Evolutionary conservation across 23 tunicate species (phyloP).

Genomic region (Oikopleura dioica): DNA sequence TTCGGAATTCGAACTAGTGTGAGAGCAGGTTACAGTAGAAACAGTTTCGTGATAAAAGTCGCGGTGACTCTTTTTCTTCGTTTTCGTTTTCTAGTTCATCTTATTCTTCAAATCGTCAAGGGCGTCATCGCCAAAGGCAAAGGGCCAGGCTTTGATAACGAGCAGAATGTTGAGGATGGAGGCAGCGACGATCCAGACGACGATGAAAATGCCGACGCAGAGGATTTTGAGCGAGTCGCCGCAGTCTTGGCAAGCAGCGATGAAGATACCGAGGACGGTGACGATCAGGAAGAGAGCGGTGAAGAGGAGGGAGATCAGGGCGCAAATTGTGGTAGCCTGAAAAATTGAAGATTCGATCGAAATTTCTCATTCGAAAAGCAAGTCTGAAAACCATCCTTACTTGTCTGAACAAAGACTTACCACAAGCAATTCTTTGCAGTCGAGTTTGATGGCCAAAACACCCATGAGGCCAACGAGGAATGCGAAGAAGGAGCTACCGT

Average conservation of each 20-base stretch:
- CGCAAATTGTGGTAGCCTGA: background rate
- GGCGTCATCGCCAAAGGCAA: background rate
- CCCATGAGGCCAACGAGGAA: background rate
- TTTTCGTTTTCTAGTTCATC: no score
- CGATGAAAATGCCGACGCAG: background rate
- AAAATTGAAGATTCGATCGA: no score
- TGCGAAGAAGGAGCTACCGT: background rate
- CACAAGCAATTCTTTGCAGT: constrained; percentile 1
- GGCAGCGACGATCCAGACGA: constrained; percentile 2
- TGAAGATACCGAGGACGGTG: background rate
- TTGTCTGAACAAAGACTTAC: no score
- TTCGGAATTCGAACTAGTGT: no score
- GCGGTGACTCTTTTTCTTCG: no score
- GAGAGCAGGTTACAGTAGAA: no score
- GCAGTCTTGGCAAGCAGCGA: background rate
- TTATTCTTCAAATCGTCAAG: no score
- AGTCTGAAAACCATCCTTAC: no score
- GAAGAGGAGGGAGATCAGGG: background rate
- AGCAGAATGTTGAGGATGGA: background rate
- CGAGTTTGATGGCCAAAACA: background rate
- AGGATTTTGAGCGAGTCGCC: background rate
- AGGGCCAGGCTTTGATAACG: constrained; percentile 2
- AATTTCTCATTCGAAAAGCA: no score
- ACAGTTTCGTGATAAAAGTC: no score
- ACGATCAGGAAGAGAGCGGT: background rate